A percentile compares a stretch with the other conserved stretches of the same genome.
Conservation (phyloP, 2,113 vertebrate species). For the Dicaeum eximium region DNA sequence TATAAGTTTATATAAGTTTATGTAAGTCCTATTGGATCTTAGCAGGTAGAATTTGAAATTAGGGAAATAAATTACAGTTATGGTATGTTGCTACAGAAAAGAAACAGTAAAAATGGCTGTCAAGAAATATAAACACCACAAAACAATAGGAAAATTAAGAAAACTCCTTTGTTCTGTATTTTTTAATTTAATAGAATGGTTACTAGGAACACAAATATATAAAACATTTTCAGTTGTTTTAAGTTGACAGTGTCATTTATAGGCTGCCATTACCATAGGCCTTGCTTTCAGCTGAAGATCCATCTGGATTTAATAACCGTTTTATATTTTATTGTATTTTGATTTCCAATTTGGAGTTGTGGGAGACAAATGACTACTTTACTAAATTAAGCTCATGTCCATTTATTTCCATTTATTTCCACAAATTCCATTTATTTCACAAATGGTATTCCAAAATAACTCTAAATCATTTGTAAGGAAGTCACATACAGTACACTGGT, state of each 20-base stretch:
- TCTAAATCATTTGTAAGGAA: background rate
- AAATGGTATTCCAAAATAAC: background rate
- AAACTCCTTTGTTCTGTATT: background rate
- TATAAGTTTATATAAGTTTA: background rate
- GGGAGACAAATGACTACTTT: constrained; percentile 34
- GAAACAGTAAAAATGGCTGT: background rate
- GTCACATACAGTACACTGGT: background rate
- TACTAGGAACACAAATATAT: background rate
- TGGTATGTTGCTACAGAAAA: background rate
- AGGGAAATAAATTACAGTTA: background rate
- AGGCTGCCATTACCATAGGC: background rate
- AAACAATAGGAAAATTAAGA: background rate
- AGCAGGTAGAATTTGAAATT: background rate
- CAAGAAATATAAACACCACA: background rate
- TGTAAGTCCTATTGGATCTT: background rate
- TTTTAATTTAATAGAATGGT: background rate
- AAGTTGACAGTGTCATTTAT: background rate
- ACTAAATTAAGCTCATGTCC: background rate
- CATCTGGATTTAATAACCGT: constrained; percentile 65
- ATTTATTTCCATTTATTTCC: too few species aligned
- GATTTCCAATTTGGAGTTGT: constrained; percentile 13
- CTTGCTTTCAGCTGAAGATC: constrained; percentile 25
- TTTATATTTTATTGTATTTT: constrained; percentile 45
- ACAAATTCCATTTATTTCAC: constrained; percentile 39
- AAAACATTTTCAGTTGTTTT: background rate